Evolutionary conservation across 2,888 invertebrate genomes (phyloP), one percentile per base, ranked within the genome.

Genomic region (Orthosia incerta): DNA sequence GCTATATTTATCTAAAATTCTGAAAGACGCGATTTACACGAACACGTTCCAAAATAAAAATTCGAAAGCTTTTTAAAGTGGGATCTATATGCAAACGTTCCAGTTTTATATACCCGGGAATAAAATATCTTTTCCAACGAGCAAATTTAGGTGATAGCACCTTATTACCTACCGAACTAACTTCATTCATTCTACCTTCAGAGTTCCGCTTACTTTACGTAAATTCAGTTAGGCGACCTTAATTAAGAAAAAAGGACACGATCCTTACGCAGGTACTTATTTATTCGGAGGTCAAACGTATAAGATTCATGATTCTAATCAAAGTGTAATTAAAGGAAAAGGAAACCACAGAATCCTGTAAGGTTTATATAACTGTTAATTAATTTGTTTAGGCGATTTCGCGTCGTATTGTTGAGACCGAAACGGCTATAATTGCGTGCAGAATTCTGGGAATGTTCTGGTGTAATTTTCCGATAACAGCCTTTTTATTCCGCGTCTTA

Each of bases 231-330:
- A 86, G 78, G 82, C 45, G 71, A 78, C 79, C 84, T 86, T 89
- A 86, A 90, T 89, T 89, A 89, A 88, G 84, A 86, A 83, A 86
- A 85, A 89, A 82, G 85, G 83, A 87, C 83, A 84, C 77, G 78
- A 73, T 85, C 79, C 63, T 86, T 79, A 78, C 79, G 66, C 80
- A 84, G 85, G 85, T 83, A 86, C 80, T 82, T 79, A 82, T 86
- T 86, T 81, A 82, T 86, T 87, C 86, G 69, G 68, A 86, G 82
- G 86, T 84, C 82, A 82, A 85, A 83, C 66, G 86, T 81, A 75
- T 82, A 83, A 82, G 85, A 85, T 79, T 85, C 85, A 85, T 84
- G 86, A 82, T 85, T 85, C 86, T 77, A 85, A 85, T 85, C 84
- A 85, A 85, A 82, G 74, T 74, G 82, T 85, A 86, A 85, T 84